Evolutionary conservation across 2,113 vertebrate genomes (phyloP).

Genomic region (Promerops cafer): DNA sequence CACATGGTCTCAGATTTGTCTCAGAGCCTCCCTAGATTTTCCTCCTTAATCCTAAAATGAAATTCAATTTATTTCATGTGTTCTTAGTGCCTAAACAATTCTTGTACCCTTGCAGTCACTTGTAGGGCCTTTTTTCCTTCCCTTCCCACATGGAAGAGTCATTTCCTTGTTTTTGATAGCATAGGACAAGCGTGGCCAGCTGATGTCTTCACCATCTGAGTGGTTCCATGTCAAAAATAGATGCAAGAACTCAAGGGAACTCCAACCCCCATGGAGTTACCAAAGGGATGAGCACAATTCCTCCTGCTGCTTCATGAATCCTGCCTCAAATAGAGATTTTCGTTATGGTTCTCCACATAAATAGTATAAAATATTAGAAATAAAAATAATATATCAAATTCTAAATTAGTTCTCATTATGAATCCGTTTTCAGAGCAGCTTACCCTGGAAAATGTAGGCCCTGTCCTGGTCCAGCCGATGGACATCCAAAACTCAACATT

Average conservation of each 20-base stretch:
- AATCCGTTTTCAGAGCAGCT: neutral
- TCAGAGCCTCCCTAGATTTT: neutral
- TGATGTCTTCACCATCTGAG: neutral
- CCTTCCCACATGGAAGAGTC: neutral
- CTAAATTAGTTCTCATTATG: neutral
- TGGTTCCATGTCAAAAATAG: neutral
- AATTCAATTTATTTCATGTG: neutral
- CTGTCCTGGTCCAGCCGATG: rapidly evolving
- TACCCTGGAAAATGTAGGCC: too few relatives aligned
- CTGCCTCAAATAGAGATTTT: neutral
- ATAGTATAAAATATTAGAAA: neutral
- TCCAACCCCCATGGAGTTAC: rapidly evolving
- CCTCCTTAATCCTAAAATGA: neutral
- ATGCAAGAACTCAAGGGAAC: neutral
- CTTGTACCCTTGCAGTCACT: neutral
- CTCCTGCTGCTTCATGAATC: neutral
- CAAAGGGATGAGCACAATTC: neutral
- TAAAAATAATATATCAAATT: neutral
- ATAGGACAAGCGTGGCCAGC: neutral
- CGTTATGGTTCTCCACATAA: neutral
- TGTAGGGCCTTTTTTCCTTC: neutral
- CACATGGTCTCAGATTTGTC: neutral
- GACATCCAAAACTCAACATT: neutral
- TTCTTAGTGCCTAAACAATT: neutral
- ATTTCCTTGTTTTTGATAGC: neutral